Evolutionary conservation across 2,888 invertebrate genomes (phyloP), one percentile per base, ranked within the genome.

Genomic region (Epistrophe grossulariae): DNA sequence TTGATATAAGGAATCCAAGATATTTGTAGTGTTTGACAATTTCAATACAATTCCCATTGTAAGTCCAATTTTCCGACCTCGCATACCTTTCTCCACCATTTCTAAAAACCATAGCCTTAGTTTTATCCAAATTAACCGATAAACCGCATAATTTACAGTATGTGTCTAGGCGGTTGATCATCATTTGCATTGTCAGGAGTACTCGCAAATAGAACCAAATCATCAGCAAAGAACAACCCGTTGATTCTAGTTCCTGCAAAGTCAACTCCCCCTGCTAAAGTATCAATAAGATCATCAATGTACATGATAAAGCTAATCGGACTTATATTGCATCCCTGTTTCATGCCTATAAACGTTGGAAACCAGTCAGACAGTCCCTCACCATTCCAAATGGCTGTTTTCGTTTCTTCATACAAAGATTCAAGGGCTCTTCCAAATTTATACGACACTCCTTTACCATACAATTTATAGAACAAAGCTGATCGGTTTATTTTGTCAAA

Each of bases 251-350:
- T 17, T 8, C 50, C 19, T 17, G 19, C 10, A 50, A 50, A 50
- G 9, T 50, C 50, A 19, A 50, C 50, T 9, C 50, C 50, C n/a
- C n/a, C n/a, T 9, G 4, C 17, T n/a, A 17, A 10, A 5, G 17
- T 19, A 19, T 50, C 19, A 4, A 50, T 50, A 9, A 50, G 10
- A 11, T 50, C 19, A 50, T 50, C 50, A 50, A 50, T 19, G 1
- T 50, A 19, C 50, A 50, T 50, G 17, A 50, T 50, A 10, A 50
- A 50, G 3, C 50, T 19, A 8, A 19, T 19, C 10, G 50, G 50
- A 19, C 50, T 50, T 50, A 50, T 50, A 19, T 50, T 50, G 19
- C 19, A 50, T 19, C 50, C 50, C 17, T 50, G 50, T 50, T 50
- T 50, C 50, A 50, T 19, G 50, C 50, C 55, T 2, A 28, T 55